Percentiles rank a stretch among this genome's conserved stretches.
phyloP scores from a whole-genome alignment of 1,140 invertebrate species.

The Anadara kagoshimensis region DNA sequence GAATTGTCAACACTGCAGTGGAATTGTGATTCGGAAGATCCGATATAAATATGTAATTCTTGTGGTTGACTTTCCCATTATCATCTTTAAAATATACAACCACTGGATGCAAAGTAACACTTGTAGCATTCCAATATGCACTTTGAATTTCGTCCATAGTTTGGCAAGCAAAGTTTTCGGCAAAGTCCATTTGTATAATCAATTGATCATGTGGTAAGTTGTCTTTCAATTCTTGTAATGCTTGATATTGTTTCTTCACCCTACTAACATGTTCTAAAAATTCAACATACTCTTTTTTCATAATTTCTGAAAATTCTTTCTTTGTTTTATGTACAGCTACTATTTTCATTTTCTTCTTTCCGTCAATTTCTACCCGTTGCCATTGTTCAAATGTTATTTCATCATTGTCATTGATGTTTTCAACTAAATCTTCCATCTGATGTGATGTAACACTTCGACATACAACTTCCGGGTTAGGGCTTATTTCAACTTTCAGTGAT shows the following conservation, averaged over 20 bases:
- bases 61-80: slow-evolving; percentile 19
- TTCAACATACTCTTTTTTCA: not conserved
- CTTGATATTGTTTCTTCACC: slow-evolving; percentile 34
- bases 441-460: slow-evolving; percentile 1
- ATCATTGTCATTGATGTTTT: not conserved
- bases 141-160: slow-evolving; percentile 31
- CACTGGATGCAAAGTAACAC: slow-evolving; percentile 34
- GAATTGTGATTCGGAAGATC: slow-evolving; percentile 22
- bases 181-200: slow-evolving; percentile 42
- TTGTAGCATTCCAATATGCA: slow-evolving; percentile 42
- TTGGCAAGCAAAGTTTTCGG: slow-evolving; percentile 38
- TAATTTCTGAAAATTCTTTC: slow-evolving; percentile 15
- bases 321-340: slow-evolving; percentile 1
- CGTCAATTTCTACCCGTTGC: slow-evolving; percentile 29
- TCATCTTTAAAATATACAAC: slow-evolving; percentile 10
- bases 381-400: slow-evolving; percentile 32
- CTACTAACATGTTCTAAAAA: slow-evolving; percentile 31
- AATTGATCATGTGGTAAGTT: not conserved
- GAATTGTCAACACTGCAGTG: not conserved
- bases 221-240: not conserved
- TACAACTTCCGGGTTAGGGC: slow-evolving; percentile 28
- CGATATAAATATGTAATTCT: slow-evolving; percentile 29
- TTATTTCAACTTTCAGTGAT: not conserved
- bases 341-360: slow-evolving; percentile 30
- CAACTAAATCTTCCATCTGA: slow-evolving; percentile 8